Conservation (phyloP, 2,797 vertebrate genomes). For the Podarcis lilfordi region DNA sequence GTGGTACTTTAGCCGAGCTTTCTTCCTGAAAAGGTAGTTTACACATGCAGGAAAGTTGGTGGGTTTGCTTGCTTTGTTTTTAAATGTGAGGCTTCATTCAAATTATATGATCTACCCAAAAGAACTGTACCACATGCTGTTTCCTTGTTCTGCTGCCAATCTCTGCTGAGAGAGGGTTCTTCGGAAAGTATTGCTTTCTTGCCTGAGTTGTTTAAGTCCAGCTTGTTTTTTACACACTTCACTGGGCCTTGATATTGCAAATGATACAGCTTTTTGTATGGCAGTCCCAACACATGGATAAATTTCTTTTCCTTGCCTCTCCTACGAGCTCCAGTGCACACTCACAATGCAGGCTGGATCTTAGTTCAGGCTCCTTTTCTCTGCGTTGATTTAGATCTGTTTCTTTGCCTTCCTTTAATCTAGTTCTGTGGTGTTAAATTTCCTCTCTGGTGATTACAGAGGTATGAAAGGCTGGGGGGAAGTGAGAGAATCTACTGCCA, state of each 20-base stretch:
- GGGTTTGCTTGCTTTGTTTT: not conserved
- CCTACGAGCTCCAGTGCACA: conserved; percentile 30
- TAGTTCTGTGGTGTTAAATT: conserved; percentile 37
- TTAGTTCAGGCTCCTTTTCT: conserved; percentile 44
- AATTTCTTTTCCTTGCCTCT: conserved; percentile 46
- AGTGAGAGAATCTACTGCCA: not conserved
- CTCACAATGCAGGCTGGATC: conserved; percentile 36
- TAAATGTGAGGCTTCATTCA: not conserved
- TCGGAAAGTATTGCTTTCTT: not conserved
- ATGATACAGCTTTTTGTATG: conserved; percentile 39
- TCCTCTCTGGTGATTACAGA: conserved; percentile 33
- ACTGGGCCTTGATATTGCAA: conserved; percentile 43
- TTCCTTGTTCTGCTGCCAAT: not conserved
- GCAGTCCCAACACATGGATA: conserved; percentile 35
- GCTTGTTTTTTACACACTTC: conserved; percentile 30
- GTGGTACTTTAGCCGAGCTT: not conserved
- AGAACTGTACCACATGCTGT: not conserved
- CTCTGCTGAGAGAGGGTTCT: not conserved
- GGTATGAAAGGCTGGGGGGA: conserved; percentile 34
- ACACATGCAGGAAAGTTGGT: not conserved
- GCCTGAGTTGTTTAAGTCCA: not conserved
- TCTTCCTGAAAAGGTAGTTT: not conserved
- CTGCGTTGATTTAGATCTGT: conserved; percentile 41
- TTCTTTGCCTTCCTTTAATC: conserved; percentile 54
- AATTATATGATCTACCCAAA: not conserved